Evolutionary conservation across 2,888 invertebrate species (phyloP), one percentile per base, ranked within the genome.

Genomic region (Escarpia spicata): DNA sequence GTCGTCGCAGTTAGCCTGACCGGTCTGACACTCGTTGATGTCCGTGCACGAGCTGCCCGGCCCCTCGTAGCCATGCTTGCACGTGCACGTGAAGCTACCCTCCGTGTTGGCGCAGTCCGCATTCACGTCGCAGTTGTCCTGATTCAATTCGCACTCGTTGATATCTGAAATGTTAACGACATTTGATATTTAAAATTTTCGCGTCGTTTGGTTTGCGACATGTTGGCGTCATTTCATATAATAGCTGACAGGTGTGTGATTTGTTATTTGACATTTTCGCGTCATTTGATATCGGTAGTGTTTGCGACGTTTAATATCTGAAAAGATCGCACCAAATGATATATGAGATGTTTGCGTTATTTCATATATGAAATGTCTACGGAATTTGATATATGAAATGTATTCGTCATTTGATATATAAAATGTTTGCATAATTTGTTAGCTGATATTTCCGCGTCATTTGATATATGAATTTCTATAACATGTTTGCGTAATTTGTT

Each of bases 31-130:
- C 91, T 93, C 93, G 91, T 93, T 44, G 26, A 93, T 91, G 90
- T 93, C 92, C 90, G 75, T 19, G 58, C 92, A 92, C 26, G 52
- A 58, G 58, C 45, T 43, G 43, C 93, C 94, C 45, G 93, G 91
- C 0, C 94, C 94, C n/a, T 91, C 43, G 93, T 94, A 94, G 9
- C 94, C 94, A 12, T 75, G 45, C 31, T 92, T 92, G 91, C 94
- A 94, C n/a, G 75, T 91, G 92, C 94, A 94, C 37, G 8, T 58
- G 92, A 92, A 94, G 43, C 92, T 91, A 19, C 93, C 93, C 26
- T 93, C 52, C 15, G 91, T 92, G 90, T 93, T 93, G 43, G 43
- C 43, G 58, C 93, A 93, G 31, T 43, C 45, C 10, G 93, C 93
- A 15, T 92, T 43, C 37, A 90, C 44, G 89, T 93, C 93, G 92